Base-by-base conservation (phyloP, 1,140 invertebrate species). In the Ladona fulva region DNA sequence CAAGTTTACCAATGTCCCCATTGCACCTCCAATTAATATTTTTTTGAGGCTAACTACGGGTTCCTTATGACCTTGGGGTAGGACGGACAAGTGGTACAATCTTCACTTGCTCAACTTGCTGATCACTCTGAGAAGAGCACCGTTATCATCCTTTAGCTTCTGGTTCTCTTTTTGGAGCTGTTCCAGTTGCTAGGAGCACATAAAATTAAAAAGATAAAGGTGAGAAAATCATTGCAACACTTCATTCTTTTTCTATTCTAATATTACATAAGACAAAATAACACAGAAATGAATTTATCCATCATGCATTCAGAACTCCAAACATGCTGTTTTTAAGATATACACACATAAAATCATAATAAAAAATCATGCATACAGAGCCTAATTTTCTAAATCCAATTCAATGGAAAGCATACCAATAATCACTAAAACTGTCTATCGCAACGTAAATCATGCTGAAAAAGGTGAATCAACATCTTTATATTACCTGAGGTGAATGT, bases 131-230 rank as follows among this genome's bases (percentile, higher is more conserved):
- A 99, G 98, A 82, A 99, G 90, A 81, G 97, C 97, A 84, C 95
- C 95, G 87, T 99, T 99, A 87, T 99, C 97, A 86, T 98, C 96
- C 87, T 97, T 97, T 85, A 99, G 89, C 86, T 95, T 91, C 86
- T 95, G 92, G 86, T 98, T 98, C 87, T 99, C 97, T 80, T 91
- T 91, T 86, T 94, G 95, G 82, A 97, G 88, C 85, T 92, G 91
- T 84, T 97, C 94, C 87, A 96, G 89, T 86, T 92, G 90, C 95
- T 97, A 89, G 82, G 94, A 92, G 83, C 83, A 82, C 83, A 80
- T 83, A 80, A 81, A 79, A 82, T 79, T n/a, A 80, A 77, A 78
- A 77, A 75, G 66, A 42, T 66, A 75, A 19, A n/a, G 24, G 12
- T 19, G 76, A 76, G 75, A 75, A 78, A 24, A 37, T 25, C 75